These are phyloP conservation scores for Halocaridina rubra DNA, from an alignment of 2,888 invertebrate genomes.

Conservation along the genomic window DNA sequence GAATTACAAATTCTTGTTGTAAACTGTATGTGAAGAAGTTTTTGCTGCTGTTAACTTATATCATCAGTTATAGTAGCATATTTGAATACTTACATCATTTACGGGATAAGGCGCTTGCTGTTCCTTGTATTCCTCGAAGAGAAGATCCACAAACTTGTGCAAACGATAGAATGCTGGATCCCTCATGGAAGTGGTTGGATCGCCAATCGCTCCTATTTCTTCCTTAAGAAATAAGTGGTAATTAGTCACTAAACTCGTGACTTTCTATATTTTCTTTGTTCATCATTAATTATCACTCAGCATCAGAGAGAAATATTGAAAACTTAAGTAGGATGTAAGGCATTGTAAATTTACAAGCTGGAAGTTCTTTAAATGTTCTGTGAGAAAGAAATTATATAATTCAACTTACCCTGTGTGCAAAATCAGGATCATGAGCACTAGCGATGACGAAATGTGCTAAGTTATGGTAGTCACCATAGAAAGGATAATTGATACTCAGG, in stretches of 20 bases:
- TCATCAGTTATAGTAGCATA: too few species aligned
- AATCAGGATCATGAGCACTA: slow-evolving; percentile 84
- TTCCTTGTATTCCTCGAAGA: slow-evolving; percentile 81
- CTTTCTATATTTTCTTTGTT: not conserved
- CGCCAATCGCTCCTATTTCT: slow-evolving; percentile 84
- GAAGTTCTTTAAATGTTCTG: too few species aligned
- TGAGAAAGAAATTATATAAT: too few species aligned
- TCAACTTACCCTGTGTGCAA: slow-evolving; percentile 75
- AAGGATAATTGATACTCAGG: slow-evolving; percentile 62
- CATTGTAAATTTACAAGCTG: too few species aligned
- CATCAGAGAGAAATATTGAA: not conserved
- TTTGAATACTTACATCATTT: slow-evolving; percentile 72
- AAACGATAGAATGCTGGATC: slow-evolving; percentile 89
- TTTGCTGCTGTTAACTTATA: too few species aligned
- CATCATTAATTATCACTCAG: not conserved
- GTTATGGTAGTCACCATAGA: slow-evolving; percentile 81
- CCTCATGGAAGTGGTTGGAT: slow-evolving; percentile 85
- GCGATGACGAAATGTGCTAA: slow-evolving; percentile 83
- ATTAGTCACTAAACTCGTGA: not conserved
- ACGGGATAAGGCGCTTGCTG: slow-evolving; percentile 77
- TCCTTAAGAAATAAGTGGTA: slow-evolving; percentile 75
- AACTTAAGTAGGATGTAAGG: not conserved
- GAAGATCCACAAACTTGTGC: slow-evolving; percentile 83
- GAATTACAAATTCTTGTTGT: too few species aligned
- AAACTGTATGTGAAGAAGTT: too few species aligned